Conservation (phyloP, 1,140 invertebrate species). For the Bombus pyrosoma region DNA sequence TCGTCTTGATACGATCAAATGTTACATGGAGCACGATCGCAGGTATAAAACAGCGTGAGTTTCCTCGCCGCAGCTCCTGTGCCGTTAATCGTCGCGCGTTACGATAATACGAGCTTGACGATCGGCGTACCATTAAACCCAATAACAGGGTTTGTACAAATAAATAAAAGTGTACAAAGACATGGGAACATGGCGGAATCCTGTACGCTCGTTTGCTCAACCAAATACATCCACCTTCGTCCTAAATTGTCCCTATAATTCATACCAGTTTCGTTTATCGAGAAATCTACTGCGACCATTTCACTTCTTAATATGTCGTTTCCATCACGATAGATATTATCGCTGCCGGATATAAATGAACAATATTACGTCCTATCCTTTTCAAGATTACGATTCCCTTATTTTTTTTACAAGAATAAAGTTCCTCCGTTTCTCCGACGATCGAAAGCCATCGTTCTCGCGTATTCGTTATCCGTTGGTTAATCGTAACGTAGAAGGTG, state of each 20-base stretch:
- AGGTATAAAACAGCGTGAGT: constrained; percentile 34
- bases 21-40: constrained; percentile 12
- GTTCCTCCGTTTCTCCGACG: no score
- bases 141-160: constrained; percentile 5
- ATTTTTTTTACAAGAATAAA: no score
- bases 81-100: constrained; percentile 35
- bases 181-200: neutral
- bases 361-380: no score
- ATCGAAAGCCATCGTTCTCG: no score
- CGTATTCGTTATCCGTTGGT: no score
- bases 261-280: neutral
- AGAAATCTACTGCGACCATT: no score
- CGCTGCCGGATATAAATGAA: no score
- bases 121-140: neutral
- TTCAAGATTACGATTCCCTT: no score
- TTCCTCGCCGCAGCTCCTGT: constrained; percentile 16
- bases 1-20: neutral
- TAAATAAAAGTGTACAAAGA: neutral
- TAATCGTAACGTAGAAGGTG: no score
- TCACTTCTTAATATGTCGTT: no score
- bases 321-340: no score
- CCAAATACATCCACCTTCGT: neutral
- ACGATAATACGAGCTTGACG: constrained; percentile 13
- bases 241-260: neutral
- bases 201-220: neutral